Conservation (phyloP, 1,140 invertebrate species). For the Tetramorium alpestre region DNA sequence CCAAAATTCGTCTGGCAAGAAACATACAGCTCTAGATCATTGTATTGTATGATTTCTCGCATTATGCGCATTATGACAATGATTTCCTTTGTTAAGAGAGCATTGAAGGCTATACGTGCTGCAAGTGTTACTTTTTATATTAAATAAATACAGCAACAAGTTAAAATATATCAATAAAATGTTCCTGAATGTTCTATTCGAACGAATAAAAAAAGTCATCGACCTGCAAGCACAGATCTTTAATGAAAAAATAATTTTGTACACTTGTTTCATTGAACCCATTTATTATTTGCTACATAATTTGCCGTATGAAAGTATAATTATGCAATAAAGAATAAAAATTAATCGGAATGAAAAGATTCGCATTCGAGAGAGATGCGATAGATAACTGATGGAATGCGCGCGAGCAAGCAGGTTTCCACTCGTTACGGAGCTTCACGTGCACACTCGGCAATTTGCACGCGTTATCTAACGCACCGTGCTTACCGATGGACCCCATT, state of each 20-base stretch:
- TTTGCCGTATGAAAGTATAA: constrained; percentile 19
- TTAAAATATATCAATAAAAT: not conserved
- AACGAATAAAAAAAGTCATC: not conserved
- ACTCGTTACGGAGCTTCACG: constrained; percentile 63
- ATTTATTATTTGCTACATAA: constrained; percentile 49
- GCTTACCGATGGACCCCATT: constrained; percentile 42
- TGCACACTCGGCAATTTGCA: constrained; percentile 48
- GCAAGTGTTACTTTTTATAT: not conserved
- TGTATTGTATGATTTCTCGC: not conserved
- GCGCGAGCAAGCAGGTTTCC: constrained; percentile 61
- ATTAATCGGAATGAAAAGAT: constrained; percentile 79
- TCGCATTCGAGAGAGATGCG: constrained; percentile 57
- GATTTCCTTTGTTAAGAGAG: not conserved
- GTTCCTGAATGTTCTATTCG: not conserved
- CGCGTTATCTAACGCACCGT: constrained; percentile 49
- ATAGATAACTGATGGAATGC: constrained; percentile 56
- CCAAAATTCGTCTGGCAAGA: not conserved
- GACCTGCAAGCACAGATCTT: not conserved
- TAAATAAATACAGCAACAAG: not conserved
- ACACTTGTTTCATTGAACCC: constrained; percentile 1
- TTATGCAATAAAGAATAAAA: constrained; percentile 60
- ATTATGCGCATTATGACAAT: not conserved
- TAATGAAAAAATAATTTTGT: not conserved
- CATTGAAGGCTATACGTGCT: not conserved
- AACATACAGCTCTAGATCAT: not conserved